Conservation (phyloP, 1,140 invertebrate species). For the Drosophila dunni region DNA sequence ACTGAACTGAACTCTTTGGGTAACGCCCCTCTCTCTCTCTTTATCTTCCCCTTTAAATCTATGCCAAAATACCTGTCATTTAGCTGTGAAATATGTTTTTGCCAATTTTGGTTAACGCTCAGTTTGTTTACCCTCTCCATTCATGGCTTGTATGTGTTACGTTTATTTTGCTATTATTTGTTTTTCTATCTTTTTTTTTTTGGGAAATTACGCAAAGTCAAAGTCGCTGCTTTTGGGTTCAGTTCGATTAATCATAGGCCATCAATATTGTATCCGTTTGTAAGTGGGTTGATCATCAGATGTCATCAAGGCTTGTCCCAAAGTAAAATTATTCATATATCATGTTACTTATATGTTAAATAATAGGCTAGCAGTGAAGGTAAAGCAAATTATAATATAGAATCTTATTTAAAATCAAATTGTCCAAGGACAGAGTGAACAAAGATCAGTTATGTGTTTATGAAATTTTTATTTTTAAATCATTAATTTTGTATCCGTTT, state of each 20-base stretch:
- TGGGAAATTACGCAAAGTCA: conserved; percentile 44
- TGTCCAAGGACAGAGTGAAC: too few relatives aligned
- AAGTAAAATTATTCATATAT: not conserved
- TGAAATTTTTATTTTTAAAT: not conserved
- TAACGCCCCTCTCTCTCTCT: conserved; percentile 10
- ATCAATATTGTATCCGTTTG: conserved; percentile 30
- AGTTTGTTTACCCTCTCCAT: conserved; percentile 51
- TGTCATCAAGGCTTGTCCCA: conserved; percentile 8
- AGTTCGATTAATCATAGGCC: conserved; percentile 32
- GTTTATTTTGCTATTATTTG: conserved; percentile 5
- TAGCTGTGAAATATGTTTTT: conserved; percentile 26
- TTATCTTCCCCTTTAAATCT: conserved; percentile 36
- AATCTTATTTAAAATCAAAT: too few relatives aligned
- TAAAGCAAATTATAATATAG: too few relatives aligned
- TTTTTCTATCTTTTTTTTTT: conserved; percentile 12
- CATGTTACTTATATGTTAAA: too few relatives aligned
- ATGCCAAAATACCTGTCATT: conserved; percentile 70
- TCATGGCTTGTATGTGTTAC: conserved; percentile 17
- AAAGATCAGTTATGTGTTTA: too few relatives aligned
- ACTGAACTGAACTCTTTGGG: conserved; percentile 28
- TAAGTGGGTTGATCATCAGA: conserved; percentile 15
- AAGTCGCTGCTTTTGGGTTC: conserved; percentile 19
- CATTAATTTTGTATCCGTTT: not conserved
- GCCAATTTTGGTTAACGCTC: conserved; percentile 19
- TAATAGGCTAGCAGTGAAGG: too few relatives aligned